Conservation (phyloP, 2,113 vertebrate species). For the Salvelinus alpinus region DNA sequence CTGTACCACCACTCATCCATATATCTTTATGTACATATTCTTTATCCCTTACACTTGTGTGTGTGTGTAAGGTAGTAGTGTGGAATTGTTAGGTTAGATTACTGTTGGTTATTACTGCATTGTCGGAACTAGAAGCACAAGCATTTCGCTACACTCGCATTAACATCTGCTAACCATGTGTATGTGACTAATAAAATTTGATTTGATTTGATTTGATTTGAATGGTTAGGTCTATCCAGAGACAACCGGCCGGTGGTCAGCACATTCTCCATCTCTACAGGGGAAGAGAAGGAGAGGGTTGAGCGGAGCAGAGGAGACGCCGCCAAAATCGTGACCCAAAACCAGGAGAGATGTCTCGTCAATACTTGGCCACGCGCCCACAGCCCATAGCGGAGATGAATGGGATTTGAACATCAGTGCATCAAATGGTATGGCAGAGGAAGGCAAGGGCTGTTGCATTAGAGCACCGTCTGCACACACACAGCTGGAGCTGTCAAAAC, state of each 20-base stretch:
- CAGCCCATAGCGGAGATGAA: slow-evolving; percentile 32
- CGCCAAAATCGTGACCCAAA: slow-evolving; percentile 69
- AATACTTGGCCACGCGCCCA: slow-evolving; percentile 56
- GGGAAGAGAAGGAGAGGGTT: not conserved
- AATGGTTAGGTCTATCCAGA: not conserved
- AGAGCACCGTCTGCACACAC: slow-evolving; percentile 13
- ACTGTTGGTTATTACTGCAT: too few species aligned
- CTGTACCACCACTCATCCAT: too few species aligned
- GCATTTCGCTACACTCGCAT: too few species aligned
- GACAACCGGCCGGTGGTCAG: slow-evolving; percentile 8
- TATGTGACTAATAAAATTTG: too few species aligned
- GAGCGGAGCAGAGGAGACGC: slow-evolving; percentile 37
- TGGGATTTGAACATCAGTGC: slow-evolving; percentile 44
- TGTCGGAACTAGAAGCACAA: too few species aligned
- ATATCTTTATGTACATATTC: too few species aligned
- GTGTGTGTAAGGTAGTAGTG: too few species aligned
- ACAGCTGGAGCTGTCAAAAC: slow-evolving; percentile 42
- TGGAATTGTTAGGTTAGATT: too few species aligned
- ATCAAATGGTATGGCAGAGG: slow-evolving; percentile 40
- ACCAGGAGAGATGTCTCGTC: slow-evolving; percentile 56
- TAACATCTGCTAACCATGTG: too few species aligned
- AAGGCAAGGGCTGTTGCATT: not conserved
- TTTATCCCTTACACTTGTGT: too few species aligned
- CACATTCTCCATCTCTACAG: slow-evolving; percentile 1
- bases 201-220: too few species aligned